Evolutionary conservation across 53 echinoderm and acorn worm genomes (phyloP), one percentile per base, ranked within the genome.

Genomic region (Echinarachnius parma): DNA sequence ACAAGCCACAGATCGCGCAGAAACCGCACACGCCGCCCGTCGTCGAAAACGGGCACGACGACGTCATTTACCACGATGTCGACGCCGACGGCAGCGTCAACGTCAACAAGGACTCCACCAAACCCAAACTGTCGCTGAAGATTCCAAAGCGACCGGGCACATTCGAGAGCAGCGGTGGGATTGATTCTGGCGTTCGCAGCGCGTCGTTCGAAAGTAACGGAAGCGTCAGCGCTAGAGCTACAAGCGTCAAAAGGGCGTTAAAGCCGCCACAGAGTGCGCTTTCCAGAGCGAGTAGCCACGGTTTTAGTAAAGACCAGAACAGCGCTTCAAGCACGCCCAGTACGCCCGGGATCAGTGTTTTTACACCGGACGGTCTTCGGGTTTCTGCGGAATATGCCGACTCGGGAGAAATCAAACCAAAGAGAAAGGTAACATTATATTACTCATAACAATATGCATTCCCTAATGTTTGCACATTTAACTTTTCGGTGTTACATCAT

Each of bases 1-100:
- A 5, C 27, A 72, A 57, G 21, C 74, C 74, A n/a, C 74, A 19
- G n/a, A 10, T 72, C 14, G 15, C 44, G 0, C 55, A 72, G 42
- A 72, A 72, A 25, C 56, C 74, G 0, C 74, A 56, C 39, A 72
- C 74, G 29, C 74, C 74, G 15, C 74, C 58, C 28, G 28, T 72
- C 57, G 1, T 27, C 14, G 53, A 53, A 3, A 33, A 34, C 49
- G 35, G 69, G 14, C n/a, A n/a, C n/a, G n/a, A n/a, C n/a, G n/a
- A n/a, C n/a, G n/a, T n/a, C n/a, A n/a, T n/a, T n/a, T n/a, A n/a
- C n/a, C n/a, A n/a, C n/a, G n/a, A n/a, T n/a, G n/a, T n/a, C n/a
- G n/a, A n/a, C n/a, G n/a, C n/a, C n/a, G n/a, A n/a, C n/a, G n/a
- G n/a, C n/a, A n/a, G n/a, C n/a, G n/a, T n/a, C n/a, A n/a, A n/a